Conservation (phyloP, 2,113 vertebrate genomes). For the Apteryx owenii region DNA sequence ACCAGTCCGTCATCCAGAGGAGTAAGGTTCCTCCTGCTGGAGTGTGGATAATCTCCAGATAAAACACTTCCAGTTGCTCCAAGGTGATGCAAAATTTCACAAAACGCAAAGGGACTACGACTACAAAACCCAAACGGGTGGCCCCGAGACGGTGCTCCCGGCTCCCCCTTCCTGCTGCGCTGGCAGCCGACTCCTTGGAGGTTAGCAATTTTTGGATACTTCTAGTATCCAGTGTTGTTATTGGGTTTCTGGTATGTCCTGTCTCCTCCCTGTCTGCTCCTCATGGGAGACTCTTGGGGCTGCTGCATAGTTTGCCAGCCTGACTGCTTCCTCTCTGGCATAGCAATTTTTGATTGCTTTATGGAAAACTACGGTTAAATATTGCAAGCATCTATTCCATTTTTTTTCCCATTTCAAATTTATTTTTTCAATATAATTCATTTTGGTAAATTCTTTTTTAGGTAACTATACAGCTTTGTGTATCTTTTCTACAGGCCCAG, state of each 20-base stretch:
- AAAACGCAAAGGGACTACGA: not conserved
- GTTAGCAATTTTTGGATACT: too few relatives aligned
- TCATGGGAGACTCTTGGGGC: too few relatives aligned
- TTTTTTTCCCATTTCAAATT: not conserved
- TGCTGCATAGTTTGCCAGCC: too few relatives aligned
- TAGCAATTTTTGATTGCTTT: not conserved
- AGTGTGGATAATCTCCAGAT: not conserved
- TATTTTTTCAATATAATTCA: not conserved
- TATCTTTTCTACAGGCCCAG: rapidly evolving
- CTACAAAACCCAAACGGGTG: too few relatives aligned
- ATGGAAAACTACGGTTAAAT: not conserved
- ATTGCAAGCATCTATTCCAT: not conserved
- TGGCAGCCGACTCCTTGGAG: too few relatives aligned
- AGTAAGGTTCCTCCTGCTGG: not conserved
- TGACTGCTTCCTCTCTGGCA: not conserved
- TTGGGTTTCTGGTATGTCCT: too few relatives aligned
- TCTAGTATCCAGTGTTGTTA: too few relatives aligned
- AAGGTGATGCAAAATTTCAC: not conserved
- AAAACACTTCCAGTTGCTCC: not conserved
- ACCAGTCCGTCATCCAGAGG: not conserved
- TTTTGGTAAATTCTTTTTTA: not conserved
- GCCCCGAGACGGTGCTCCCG: too few relatives aligned
- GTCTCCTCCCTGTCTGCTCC: too few relatives aligned
- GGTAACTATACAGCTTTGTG: rapidly evolving
- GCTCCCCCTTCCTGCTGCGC: too few relatives aligned